Percentiles rank a stretch among this genome's conserved stretches.
phyloP scores from a whole-genome alignment of 1,140 invertebrate genomes.

The Cydia strobilella region DNA sequence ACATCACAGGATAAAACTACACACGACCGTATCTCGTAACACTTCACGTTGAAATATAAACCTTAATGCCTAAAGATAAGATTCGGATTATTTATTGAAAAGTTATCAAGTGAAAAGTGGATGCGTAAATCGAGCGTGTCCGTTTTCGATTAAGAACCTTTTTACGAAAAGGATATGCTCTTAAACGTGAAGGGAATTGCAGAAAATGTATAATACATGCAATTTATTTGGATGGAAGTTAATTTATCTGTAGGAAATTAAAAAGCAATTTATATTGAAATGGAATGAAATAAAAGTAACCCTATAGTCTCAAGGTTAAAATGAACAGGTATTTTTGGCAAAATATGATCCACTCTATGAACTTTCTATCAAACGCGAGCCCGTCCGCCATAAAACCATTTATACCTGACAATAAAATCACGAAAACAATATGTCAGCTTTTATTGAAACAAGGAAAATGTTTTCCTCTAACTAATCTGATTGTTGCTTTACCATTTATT shows the following conservation, averaged over 20 bases:
- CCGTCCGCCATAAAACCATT: too few species aligned
- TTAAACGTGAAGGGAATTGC: not conserved
- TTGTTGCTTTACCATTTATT: too few species aligned
- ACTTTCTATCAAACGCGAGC: too few species aligned
- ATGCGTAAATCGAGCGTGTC: not conserved
- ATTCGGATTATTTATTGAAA: not conserved
- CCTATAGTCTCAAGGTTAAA: too few species aligned
- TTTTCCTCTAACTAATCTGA: too few species aligned
- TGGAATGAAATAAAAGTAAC: not conserved
- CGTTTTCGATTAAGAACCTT: conserved; percentile 2
- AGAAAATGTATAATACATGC: not conserved
- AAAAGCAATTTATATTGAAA: not conserved
- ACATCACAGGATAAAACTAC: not conserved
- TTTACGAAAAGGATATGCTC: conserved; percentile 3
- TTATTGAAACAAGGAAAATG: too few species aligned
- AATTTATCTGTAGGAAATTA: conserved; percentile 4
- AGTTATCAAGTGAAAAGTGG: not conserved
- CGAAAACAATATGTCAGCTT: too few species aligned
- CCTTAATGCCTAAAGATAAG: not conserved
- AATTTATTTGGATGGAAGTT: not conserved
- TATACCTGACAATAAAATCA: too few species aligned
- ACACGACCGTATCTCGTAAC: not conserved
- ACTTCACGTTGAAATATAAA: not conserved
- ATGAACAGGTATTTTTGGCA: too few species aligned
- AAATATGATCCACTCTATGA: too few species aligned